A percentile compares a stretch with the other conserved stretches of the same genome.
Conservation (phyloP, 2,113 vertebrate genomes). For the Hassar affinis region DNA sequence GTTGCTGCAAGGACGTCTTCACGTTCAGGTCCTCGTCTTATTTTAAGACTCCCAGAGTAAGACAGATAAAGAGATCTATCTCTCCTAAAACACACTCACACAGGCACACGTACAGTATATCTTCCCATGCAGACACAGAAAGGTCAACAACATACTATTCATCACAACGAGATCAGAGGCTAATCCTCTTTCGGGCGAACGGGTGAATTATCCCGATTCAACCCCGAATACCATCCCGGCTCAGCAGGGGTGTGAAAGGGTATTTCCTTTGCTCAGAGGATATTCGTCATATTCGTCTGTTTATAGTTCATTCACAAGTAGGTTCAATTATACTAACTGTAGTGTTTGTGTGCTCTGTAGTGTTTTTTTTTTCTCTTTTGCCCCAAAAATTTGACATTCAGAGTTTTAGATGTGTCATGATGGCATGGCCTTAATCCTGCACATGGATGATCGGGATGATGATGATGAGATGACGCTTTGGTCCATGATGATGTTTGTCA, state of each 20-base stretch:
- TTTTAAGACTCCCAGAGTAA: not conserved
- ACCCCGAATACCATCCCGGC: slow-evolving; percentile 63
- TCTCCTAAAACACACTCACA: not conserved
- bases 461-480: not conserved
- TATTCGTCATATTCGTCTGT: not conserved
- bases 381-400: not conserved
- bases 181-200: slow-evolving; percentile 74
- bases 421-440: slow-evolving; percentile 10
- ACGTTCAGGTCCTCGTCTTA: not conserved
- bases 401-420: not conserved
- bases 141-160: slow-evolving; percentile 60
- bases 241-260: not conserved
- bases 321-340: not conserved
- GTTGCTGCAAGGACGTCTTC: too few species aligned
- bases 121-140: slow-evolving; percentile 29
- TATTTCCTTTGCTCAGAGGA: not conserved
- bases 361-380: slow-evolving; percentile 22
- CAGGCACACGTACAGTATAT: not conserved
- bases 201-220: slow-evolving; percentile 72
- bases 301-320: not conserved
- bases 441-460: not conserved
- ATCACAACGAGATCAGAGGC: slow-evolving; percentile 66
- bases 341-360: slow-evolving; percentile 3
- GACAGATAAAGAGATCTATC: not conserved
- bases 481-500: not conserved